phyloP scores from a whole-genome alignment of 2,888 invertebrate genomes.

The Bugulina stolonifera region DNA sequence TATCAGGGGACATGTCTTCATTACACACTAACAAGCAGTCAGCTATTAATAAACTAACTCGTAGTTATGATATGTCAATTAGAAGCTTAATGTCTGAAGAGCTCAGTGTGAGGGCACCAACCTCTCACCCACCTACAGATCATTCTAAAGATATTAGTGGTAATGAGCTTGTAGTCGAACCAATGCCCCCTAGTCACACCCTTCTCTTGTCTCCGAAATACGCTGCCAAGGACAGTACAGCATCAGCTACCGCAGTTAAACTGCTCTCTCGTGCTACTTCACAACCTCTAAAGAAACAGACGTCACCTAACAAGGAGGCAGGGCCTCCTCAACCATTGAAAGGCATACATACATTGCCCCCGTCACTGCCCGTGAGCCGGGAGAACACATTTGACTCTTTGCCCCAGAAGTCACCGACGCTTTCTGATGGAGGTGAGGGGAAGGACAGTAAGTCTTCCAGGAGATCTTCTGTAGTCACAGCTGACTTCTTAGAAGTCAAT shows the following conservation, averaged over 20 bases:
- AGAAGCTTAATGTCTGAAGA: constrained; percentile 23
- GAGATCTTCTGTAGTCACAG: background rate
- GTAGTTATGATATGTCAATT: constrained; percentile 22
- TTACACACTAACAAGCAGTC: constrained; percentile 5
- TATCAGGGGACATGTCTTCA: constrained; percentile 1
- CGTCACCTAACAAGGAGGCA: constrained; percentile 7
- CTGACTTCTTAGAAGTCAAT: background rate
- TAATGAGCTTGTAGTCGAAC: background rate
- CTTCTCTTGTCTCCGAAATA: constrained; percentile 12
- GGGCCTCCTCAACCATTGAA: constrained; percentile 22
- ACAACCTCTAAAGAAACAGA: constrained; percentile 6
- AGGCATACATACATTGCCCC: constrained; percentile 12
- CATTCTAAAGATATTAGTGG: background rate
- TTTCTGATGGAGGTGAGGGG: background rate
- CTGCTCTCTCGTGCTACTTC: background rate
- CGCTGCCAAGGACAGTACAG: background rate
- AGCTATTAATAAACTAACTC: constrained; percentile 13
- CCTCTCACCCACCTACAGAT: background rate
- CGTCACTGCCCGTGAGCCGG: background rate
- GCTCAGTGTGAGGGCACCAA: background rate
- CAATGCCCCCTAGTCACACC: background rate
- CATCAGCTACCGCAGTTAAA: background rate
- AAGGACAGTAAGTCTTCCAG: background rate
- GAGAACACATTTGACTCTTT: constrained; percentile 20
- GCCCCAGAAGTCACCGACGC: background rate